These are phyloP conservation scores for Ondatra zibethicus DNA, from an alignment of 2,113 vertebrate species.

Conservation along the genomic window DNA sequence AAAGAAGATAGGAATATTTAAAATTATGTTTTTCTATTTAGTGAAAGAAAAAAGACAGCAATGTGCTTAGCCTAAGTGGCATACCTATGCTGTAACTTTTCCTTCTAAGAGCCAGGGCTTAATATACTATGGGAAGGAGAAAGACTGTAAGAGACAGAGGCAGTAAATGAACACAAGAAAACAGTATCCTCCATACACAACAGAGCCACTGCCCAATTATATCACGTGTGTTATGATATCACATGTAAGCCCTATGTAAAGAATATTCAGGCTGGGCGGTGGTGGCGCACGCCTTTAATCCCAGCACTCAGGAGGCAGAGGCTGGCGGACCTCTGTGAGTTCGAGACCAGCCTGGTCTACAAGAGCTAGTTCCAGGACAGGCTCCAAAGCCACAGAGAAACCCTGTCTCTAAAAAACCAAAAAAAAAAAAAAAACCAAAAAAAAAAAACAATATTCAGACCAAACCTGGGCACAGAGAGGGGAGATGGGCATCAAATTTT, in stretches of 20 bases:
- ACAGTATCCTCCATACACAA: background rate
- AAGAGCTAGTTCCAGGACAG: too few relatives aligned
- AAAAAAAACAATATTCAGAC: background rate
- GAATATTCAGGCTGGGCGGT: background rate
- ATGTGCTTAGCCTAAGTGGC: background rate
- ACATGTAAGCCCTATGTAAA: background rate
- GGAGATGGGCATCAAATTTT: background rate
- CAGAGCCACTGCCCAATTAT: too few relatives aligned
- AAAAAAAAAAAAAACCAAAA: too few relatives aligned
- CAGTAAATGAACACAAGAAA: background rate
- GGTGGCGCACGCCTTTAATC: too few relatives aligned
- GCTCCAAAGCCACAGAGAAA: too few relatives aligned
- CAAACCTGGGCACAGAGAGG: background rate
- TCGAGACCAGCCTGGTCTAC: too few relatives aligned
- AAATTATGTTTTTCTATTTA: too few relatives aligned
- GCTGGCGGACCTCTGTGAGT: too few relatives aligned
- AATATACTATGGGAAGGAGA: background rate
- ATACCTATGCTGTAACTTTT: background rate
- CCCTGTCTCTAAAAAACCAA: too few relatives aligned
- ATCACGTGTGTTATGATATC: background rate
- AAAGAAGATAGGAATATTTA: background rate
- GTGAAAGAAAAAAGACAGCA: background rate
- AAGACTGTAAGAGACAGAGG: background rate
- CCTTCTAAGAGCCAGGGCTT: background rate
- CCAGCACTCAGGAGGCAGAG: too few relatives aligned